These are phyloP conservation scores for Pantherophis alleghaniensis DNA, from an alignment of 2,797 vertebrate genomes.

Conservation along the genomic window DNA sequence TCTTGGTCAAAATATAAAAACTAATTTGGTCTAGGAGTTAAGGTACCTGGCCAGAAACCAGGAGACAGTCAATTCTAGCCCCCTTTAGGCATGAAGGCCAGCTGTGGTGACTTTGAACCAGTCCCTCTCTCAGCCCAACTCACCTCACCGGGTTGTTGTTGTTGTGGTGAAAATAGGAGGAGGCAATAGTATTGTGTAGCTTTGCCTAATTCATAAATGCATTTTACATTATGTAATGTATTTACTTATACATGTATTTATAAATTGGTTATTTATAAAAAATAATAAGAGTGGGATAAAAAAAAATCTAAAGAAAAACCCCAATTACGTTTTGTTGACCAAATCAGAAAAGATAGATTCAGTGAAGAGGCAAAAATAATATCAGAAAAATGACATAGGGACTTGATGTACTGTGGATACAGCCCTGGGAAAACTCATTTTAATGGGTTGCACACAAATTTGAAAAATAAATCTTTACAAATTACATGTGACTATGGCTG, in stretches of 20 bases:
- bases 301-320: neutral
- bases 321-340: neutral
- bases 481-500: neutral
- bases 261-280: neutral
- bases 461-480: neutral
- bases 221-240: neutral
- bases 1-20: neutral
- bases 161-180: neutral
- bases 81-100: neutral
- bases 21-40: neutral
- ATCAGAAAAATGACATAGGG: neutral
- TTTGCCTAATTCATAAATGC: neutral
- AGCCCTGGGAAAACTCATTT: neutral
- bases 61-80: neutral
- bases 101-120: neutral
- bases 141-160: neutral
- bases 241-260: neutral
- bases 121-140: neutral
- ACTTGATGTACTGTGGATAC: neutral
- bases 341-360: neutral
- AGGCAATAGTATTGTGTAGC: neutral
- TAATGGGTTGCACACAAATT: neutral
- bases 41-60: neutral
- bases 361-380: neutral
- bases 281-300: neutral